These are phyloP conservation scores for Sebastes variabilis DNA, from an alignment of 2,797 vertebrate species.

Conservation along the genomic window DNA sequence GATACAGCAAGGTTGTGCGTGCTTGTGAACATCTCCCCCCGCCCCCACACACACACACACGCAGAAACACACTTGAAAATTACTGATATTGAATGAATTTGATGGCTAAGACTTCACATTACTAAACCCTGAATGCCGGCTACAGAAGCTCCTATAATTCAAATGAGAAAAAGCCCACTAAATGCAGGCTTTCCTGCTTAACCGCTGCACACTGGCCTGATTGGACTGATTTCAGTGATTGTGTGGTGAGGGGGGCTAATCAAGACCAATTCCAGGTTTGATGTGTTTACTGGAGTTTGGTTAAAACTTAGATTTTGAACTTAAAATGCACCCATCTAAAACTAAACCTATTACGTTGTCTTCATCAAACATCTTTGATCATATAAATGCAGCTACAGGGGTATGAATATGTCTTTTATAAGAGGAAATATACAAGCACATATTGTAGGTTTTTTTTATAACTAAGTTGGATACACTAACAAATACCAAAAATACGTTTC, in stretches of 20 bases:
- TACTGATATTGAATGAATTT: slow-evolving; percentile 15
- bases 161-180: slow-evolving; percentile 16
- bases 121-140: slow-evolving; percentile 2
- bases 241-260: slow-evolving; percentile 21
- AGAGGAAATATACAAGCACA: background rate
- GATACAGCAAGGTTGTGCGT: background rate
- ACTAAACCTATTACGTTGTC: slow-evolving; percentile 1
- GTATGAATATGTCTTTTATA: background rate
- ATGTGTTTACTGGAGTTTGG: slow-evolving; percentile 11
- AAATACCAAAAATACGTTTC: background rate
- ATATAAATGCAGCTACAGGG: too few species aligned
- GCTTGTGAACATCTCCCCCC: background rate
- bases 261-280: slow-evolving; percentile 15
- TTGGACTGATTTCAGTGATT: slow-evolving; percentile 46
- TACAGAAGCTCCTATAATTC: slow-evolving; percentile 21
- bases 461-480: background rate
- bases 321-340: background rate
- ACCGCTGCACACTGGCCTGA: slow-evolving; percentile 6
- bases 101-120: background rate
- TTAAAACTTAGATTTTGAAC: slow-evolving; percentile 2
- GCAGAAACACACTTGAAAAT: background rate
- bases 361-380: background rate
- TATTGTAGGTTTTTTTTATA: background rate
- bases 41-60: background rate
- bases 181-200: slow-evolving; percentile 24